Evolutionary conservation across 2,113 vertebrate species (phyloP), one percentile per base, ranked within the genome.

Genomic region (Benitochromis conjunctus): DNA sequence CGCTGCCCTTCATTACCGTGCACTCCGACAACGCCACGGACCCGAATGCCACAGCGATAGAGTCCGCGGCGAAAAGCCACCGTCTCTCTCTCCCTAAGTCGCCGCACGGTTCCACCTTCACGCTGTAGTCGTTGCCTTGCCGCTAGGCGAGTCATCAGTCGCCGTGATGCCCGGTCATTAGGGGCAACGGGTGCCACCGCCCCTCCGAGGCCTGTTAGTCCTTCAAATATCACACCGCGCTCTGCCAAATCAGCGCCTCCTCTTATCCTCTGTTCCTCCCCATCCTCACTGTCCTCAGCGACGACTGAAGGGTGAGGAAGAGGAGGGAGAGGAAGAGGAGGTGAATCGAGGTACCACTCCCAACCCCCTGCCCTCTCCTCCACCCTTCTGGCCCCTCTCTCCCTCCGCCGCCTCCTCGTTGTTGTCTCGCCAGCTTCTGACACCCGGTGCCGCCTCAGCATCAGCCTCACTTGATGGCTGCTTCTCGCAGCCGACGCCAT

Each of bases 191-290:
- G 64, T 0, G 55, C 26, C 19, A 5, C 90, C 0, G 51, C 58
- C 4, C 82, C 88, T 7, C 86, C 60, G 1, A 92, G 86, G 1
- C 85, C 91, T 0, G 91, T 87, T 53, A 94, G 66, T 3, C 93
- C 91, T 43, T 93, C 94, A 1, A 88, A 97, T 57, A 98, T 96
- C 51, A 98, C 96, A 1, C 98, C 97, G 5, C 97, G 95, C 60
- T 97, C 97, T 14, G 94, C 93, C 79, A 96, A 4, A 1, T 85
- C 87, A 0, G 74, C 58, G 80, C 0, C 91, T n/a, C 79, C 94
- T 85, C 60, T 92, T 88, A 31, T 94, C 92, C 71, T 29, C 84
- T 54, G 19, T 2, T 79, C 86, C 0, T 88, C 87, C 0, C 31
- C 84, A 2, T 90, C 91, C 16, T 76, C 86, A 1, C 76, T 55